Base-by-base conservation (phyloP, 2,113 vertebrate genomes). In the Cyanistes caeruleus region DNA sequence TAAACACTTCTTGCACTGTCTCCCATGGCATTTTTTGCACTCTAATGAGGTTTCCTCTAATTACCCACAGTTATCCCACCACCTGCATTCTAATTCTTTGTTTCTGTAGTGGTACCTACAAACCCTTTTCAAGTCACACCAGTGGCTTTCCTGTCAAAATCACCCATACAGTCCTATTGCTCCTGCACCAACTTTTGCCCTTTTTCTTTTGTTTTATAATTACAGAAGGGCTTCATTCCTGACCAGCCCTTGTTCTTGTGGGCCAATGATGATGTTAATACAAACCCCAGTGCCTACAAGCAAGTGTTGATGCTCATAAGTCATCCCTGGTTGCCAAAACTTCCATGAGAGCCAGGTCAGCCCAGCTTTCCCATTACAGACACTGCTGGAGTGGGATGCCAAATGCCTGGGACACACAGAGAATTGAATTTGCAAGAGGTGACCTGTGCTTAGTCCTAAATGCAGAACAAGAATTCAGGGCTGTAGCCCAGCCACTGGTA, bases 261-360 rank as follows among this genome's bases (percentile, higher is more conserved):
- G 33, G 11, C 7, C 75, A 51, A 39, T 13, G 7, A 31, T 30
- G 33, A 39, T 16, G 39, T 39, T 39, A 58, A 72, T 5, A 44
- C 63, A 51, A 62, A 1, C 1, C 4, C 20, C 20, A 46, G 28
- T 2, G 8, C 15, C 20, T 2, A 8, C 0, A 0, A 30, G 7
- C 27, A 63, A 84, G 28, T 4, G 8, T 67, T 72, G 43, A 41
- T 1, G 1, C 23, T 53, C 62, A 48, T 6, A 35, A 21, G 18
- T 7, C 1, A 4, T 72, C 30, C 23, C 48, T 3, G 3, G 5
- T 3, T 60, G 11, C 6, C 14, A 69, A 68, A 46, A 28, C 5
- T 70, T 22, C 28, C 16, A 12, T 4, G 8, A 69, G 27, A 19
- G 5, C 28, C 51, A 65, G 30, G 27, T 28, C 17, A 58, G 37